Percentiles rank a stretch among this genome's conserved stretches.
Conservation (phyloP, 2,797 vertebrate species). For the Tadarida brasiliensis region DNA sequence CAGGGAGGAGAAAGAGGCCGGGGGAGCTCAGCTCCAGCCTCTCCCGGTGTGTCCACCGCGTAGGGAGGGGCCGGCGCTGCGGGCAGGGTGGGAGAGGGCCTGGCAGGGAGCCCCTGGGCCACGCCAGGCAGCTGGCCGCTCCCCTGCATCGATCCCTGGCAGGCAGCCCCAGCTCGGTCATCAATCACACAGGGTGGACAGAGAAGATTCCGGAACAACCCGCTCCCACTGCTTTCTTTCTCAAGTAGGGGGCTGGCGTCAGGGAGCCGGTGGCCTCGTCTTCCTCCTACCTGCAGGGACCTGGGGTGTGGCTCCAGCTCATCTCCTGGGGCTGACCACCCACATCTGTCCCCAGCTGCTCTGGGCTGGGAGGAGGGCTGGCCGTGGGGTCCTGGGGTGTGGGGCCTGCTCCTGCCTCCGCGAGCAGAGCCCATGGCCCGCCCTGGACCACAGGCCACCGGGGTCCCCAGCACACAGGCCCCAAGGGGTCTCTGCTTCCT, state of each 20-base stretch:
- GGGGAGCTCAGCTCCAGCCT: not conserved
- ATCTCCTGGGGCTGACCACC: not conserved
- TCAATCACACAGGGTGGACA: not conserved
- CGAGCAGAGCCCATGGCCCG: fast-evolving
- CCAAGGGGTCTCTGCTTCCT: not conserved
- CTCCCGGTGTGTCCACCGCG: not conserved
- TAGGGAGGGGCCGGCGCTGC: not conserved
- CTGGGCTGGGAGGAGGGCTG: not conserved
- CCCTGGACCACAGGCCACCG: not conserved
- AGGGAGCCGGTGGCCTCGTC: not conserved
- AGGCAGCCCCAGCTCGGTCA: not conserved
- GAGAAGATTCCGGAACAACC: not conserved
- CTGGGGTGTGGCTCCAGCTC: not conserved
- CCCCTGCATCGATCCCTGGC: not conserved
- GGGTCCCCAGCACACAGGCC: fast-evolving
- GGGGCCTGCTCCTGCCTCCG: not conserved
- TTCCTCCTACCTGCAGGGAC: not conserved
- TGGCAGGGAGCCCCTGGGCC: not conserved
- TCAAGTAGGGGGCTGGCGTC: not conserved
- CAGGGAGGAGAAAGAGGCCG: too few species aligned
- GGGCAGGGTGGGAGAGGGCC: not conserved
- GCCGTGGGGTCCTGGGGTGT: fast-evolving
- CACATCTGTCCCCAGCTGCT: fast-evolving
- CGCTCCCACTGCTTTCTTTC: not conserved
- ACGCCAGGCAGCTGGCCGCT: not conserved